A percentile compares a stretch with the other conserved stretches of the same genome.
Evolutionary conservation across 2,888 invertebrate genomes (phyloP).

Genomic region (Ceraclea dissimilis): DNA sequence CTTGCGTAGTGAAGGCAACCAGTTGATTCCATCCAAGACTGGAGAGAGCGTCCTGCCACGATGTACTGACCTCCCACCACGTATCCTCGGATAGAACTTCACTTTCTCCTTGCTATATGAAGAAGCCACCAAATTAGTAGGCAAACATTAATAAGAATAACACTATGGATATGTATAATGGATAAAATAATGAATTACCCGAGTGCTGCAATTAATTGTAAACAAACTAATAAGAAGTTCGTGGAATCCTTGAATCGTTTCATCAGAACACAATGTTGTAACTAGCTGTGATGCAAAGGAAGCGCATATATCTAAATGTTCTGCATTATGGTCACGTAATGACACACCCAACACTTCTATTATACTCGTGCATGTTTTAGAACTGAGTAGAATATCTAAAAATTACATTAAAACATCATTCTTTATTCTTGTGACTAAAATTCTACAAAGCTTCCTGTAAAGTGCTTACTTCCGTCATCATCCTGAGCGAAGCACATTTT

Average conservation of each 20-base stretch:
- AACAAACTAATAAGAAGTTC: constrained; percentile 42
- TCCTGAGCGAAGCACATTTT: constrained; percentile 35
- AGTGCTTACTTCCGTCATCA: constrained; percentile 36
- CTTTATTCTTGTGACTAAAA: not conserved
- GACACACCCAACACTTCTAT: constrained; percentile 35
- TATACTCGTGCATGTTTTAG: constrained; percentile 35
- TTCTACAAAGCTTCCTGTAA: no score
- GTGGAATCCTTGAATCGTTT: constrained; percentile 33
- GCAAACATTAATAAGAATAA: no score
- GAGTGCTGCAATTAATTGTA: constrained; percentile 37
- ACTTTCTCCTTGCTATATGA: constrained; percentile 27
- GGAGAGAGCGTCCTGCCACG: constrained; percentile 51
- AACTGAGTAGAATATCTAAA: constrained; percentile 39
- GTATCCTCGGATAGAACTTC: constrained; percentile 41
- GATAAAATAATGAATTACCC: constrained; percentile 24
- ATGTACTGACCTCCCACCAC: constrained; percentile 48
- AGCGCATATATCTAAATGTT: constrained; percentile 42
- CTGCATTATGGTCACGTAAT: constrained; percentile 27
- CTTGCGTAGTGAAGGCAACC: constrained; percentile 16
- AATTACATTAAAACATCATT: constrained; percentile 21
- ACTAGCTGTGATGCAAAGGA: constrained; percentile 48
- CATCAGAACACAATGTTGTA: constrained; percentile 42
- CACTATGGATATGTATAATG: no score
- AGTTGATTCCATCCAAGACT: constrained; percentile 26
- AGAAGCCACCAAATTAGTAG: constrained; percentile 1